Evolutionary conservation across 1,140 invertebrate genomes (phyloP).

Genomic region (Venturia canescens): DNA sequence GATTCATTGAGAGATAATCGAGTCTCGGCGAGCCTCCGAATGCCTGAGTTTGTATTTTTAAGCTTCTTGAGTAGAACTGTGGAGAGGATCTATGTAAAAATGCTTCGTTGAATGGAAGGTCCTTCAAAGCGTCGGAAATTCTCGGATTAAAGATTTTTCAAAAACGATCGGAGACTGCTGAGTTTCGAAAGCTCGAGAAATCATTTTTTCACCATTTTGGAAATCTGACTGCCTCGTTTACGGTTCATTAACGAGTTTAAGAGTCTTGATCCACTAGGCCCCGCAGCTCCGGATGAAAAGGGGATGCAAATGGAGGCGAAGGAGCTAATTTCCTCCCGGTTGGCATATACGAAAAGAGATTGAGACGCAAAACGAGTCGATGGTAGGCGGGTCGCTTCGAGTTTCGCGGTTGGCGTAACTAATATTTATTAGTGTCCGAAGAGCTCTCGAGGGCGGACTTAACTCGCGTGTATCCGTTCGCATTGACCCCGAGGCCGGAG

Average conservation of each 20-base stretch:
- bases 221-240: too few species aligned
- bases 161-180: too few species aligned
- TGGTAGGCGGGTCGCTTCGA: neutral
- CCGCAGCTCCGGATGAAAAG: slow-evolving; percentile 70
- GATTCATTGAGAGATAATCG: too few species aligned
- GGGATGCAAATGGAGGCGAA: slow-evolving; percentile 76
- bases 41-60: too few species aligned
- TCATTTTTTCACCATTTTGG: too few species aligned
- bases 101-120: too few species aligned
- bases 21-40: too few species aligned
- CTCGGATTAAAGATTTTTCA: too few species aligned
- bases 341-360: slow-evolving; percentile 56
- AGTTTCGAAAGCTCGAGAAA: too few species aligned
- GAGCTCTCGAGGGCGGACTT: slow-evolving; percentile 76
- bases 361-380: slow-evolving; percentile 51
- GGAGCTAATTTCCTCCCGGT: slow-evolving; percentile 77
- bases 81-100: too few species aligned
- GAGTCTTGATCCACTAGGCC: neutral
- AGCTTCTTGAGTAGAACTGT: too few species aligned
- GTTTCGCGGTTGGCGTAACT: slow-evolving; percentile 67
- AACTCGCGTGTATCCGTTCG: slow-evolving; percentile 78
- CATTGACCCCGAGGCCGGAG: slow-evolving; percentile 67
- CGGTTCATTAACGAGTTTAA: slow-evolving; percentile 28
- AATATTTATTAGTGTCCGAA: slow-evolving; percentile 78
- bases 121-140: too few species aligned